Base-by-base conservation (phyloP, 1,140 invertebrate genomes). In the Mylabris phalerata region DNA sequence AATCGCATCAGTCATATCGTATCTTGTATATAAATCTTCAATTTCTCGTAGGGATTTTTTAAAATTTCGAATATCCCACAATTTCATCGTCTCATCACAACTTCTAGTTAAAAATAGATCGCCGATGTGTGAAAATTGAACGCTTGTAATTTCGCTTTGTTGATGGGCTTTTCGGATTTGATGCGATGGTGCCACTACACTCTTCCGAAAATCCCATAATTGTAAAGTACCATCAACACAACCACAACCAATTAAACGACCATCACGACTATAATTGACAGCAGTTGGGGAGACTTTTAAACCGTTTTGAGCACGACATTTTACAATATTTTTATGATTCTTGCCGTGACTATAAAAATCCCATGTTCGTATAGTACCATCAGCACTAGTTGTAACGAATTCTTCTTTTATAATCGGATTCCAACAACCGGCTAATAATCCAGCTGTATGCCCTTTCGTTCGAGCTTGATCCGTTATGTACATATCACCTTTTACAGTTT, bases 181-280 rank as follows among this genome's bases (percentile, higher is more conserved):
- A 47, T 87, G 77, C 0, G 85, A 82, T 0, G 93, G 92, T 68
- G 93, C 95, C 0, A 89, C 87, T 64, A 84, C 87, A 67, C 82
- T 87, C 69, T 86, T 88, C 42, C 95, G 82, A 48, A 93, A 88
- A 73, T 99, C 97, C 96, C 96, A 99, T 75, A 98, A 88, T 75
- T 98, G 95, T 64, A 99, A 88, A 0, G 93, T 97, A 2, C 98
- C 98, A 76, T 99, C 97, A 26, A 85, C 81, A 71, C 97, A 99
- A 0, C 88, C 96, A 51, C 90, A 90, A 0, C 90, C 90, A 13
- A 98, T 85, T 0, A 90, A 82, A 54, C 89, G 88, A 0, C 95
- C 95, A 75, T 98, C 95, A 55, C 89, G 77, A 57, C 84, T 93
- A 67, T 89, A 96, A 2, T 79, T 78, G 67, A 93, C 94, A 0